Percentiles rank a stretch among this genome's conserved stretches.
These are phyloP conservation scores for Onychomys torridus DNA, from an alignment of 2,797 vertebrate species.

Conservation along the genomic window DNA sequence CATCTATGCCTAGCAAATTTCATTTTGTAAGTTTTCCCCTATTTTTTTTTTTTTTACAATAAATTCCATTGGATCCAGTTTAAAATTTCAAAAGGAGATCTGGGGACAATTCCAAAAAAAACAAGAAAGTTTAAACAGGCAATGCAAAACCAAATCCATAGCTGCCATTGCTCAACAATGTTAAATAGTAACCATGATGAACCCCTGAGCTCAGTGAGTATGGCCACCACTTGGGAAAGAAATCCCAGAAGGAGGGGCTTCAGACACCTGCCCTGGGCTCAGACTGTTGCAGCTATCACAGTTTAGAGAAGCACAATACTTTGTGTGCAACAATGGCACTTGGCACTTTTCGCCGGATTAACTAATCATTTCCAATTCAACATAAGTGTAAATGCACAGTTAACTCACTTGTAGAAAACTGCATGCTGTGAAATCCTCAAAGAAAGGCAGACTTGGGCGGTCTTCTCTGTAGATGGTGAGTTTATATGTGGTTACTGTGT, in stretches of 20 bases:
- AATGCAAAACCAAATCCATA: constrained; percentile 67
- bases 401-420: constrained; percentile 94
- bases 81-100: constrained; percentile 63
- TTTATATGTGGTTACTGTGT: constrained; percentile 92
- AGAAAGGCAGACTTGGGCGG: constrained; percentile 95
- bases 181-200: constrained; percentile 46
- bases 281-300: neutral
- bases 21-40: constrained; percentile 51
- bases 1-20: constrained; percentile 15
- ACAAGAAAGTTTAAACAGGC: constrained; percentile 61
- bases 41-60: constrained; percentile 25
- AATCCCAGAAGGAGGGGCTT: neutral
- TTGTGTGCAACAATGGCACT: neutral
- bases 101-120: constrained; percentile 72
- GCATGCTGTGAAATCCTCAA: constrained; percentile 94
- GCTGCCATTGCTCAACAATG: constrained; percentile 16
- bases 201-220: neutral
- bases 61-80: constrained; percentile 54
- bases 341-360: constrained; percentile 7
- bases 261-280: neutral
- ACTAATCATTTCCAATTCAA: neutral
- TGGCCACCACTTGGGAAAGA: neutral
- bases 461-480: constrained; percentile 93
- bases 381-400: constrained; percentile 56
- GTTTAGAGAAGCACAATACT: neutral